Base-by-base conservation (phyloP, 2,888 invertebrate genomes). In the Morpho deidamia region DNA sequence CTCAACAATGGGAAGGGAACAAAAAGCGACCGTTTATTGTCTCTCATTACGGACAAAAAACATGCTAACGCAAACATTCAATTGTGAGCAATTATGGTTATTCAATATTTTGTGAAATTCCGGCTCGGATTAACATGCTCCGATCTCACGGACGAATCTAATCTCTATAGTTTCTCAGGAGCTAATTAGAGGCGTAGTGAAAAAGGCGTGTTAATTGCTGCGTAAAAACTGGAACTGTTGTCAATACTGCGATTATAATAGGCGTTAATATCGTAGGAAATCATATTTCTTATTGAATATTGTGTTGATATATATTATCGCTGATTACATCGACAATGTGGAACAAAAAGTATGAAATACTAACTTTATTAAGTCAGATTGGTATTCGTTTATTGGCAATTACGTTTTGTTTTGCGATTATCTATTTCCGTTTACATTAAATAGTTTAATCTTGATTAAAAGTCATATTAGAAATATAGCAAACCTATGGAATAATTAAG, bases 1-100 rank as follows among this genome's bases (percentile, higher is more conserved):
- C 71, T 78, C 78, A 79, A 85, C 85, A 84, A 85, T 86, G 76
- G 23, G 82, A 71, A 78, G 83, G 81, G 83, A 86, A 86, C 79
- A 67, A 71, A 76, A 72, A 78, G 73, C 71, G 72, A 69, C 54
- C 63, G 62, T 67, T 75, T 81, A 83, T 86, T 87, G 84, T 84
- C 75, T 85, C 76, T 68, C 74, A 78, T 80, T 81, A 76, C 66
- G 72, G 71, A 37, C 58, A 78, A 76, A 78, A 76, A 76, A 78
- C 75, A 73, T 73, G 65, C 70, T 71, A 74, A 77, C 74, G 73
- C 65, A 67, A 65, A 70, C 69, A 71, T 75, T 69, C 65, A 69
- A 71, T 71, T 72, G 66, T 69, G 70, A 70, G 64, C 70, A 71
- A 77, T 78, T 78, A 79, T 79, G 75, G 55, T 80, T 78, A 75